Percentiles rank a stretch among this genome's conserved stretches.
Evolutionary conservation across 2,113 vertebrate species (phyloP).

Genomic region (Syngnathus typhle): DNA sequence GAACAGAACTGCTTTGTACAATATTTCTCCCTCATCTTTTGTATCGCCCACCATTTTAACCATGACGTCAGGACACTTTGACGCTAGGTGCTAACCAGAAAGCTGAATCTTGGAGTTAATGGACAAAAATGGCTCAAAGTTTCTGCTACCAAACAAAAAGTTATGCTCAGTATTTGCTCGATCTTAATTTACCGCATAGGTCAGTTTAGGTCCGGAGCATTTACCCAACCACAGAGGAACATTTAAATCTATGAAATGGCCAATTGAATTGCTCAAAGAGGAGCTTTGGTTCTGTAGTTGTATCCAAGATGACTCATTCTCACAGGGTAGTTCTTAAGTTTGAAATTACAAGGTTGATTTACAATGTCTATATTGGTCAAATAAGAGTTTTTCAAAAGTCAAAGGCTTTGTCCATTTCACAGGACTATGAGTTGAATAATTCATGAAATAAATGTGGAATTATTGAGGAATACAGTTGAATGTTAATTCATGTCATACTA

Average conservation of each 20-base stretch:
- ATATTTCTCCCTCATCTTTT: not conserved
- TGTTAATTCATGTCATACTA: too few relatives aligned
- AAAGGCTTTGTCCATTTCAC: constrained; percentile 14
- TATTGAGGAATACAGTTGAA: too few relatives aligned
- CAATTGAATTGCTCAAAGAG: constrained; percentile 38
- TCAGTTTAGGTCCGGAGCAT: not conserved
- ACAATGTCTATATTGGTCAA: constrained; percentile 3
- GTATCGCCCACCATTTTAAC: too few relatives aligned
- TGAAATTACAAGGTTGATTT: not conserved
- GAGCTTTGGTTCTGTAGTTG: constrained; percentile 28
- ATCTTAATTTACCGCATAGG: too few relatives aligned
- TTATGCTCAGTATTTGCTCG: too few relatives aligned
- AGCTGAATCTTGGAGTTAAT: not conserved
- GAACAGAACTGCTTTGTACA: constrained; percentile 19
- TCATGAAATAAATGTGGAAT: too few relatives aligned
- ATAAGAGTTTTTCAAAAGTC: too few relatives aligned
- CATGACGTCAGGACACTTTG: too few relatives aligned
- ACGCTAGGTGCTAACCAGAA: not conserved
- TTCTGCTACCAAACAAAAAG: not conserved
- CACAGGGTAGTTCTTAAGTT: not conserved
- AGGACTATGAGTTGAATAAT: not conserved
- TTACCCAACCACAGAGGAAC: constrained; percentile 23
- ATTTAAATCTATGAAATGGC: constrained; percentile 40
- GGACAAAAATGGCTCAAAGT: not conserved
- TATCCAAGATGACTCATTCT: constrained; percentile 16